Base-by-base conservation (phyloP, 2,113 vertebrate genomes). In the Azemiops feae region DNA sequence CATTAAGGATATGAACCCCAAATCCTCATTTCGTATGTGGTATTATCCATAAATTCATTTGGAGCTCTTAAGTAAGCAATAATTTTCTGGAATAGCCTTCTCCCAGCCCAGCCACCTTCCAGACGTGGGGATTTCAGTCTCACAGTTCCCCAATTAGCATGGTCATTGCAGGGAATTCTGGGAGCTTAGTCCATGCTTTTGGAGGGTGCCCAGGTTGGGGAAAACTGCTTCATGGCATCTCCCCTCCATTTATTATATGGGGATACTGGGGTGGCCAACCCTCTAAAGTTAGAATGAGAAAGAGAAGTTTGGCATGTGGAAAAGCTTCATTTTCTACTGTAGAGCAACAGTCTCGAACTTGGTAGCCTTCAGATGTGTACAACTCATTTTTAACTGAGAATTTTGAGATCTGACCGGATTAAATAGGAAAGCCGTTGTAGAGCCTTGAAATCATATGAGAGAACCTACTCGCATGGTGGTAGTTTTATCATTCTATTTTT, bases 391-490 rank as follows among this genome's bases (percentile, higher is more conserved):
- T 81, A 81, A 81, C 34, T 81, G 74, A 81, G 74, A 43, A 81
- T 43, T 81, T 43, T 81, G 74, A 81, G 18, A 39, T 39, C 16
- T 20, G 7, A 81, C 18, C 7, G 7, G 74, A 39, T 81, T 81
- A 81, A 81, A 39, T 81, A 39, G 34, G 34, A 34, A 22, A 81
- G 7, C 6, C 9, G 18, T 18, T 91, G 47, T 11, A n/a, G 47
- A 74, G 4, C 50, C 34, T 30, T 85, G 52, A 74, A 25, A 47
- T 95, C 92, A 91, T 55, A 89, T 89, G 81, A 90, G n/a, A 92
- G 52, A 20, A 16, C 88, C 6, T 0, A 0, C 10, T 89, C 58
- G 4, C 1, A 53, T 69, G 58, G 89, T 47, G 39, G 50, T n/a
- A 34, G 50, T 74, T 74, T 25, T 14, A 93, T 92, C 91, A 74